phyloP scores from a whole-genome alignment of 2,113 vertebrate species.

The Sardina pilchardus region DNA sequence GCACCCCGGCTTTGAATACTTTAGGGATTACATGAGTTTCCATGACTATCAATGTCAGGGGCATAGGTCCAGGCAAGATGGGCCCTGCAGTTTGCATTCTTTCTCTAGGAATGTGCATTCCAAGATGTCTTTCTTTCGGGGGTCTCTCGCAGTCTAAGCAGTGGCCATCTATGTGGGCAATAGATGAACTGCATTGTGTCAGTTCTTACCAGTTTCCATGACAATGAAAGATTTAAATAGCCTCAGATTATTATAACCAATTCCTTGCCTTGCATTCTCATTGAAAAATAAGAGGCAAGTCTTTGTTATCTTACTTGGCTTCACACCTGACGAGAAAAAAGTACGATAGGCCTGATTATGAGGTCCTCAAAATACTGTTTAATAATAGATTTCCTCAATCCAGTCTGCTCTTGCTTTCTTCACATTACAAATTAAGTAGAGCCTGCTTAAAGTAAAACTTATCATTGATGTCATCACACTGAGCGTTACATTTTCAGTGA shows the following conservation, averaged over 20 bases:
- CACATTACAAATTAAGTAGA: too few relatives aligned
- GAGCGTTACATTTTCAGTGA: background rate
- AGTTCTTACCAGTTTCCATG: slow-evolving; percentile 5
- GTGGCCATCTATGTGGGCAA: slow-evolving; percentile 1
- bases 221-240: slow-evolving; percentile 13
- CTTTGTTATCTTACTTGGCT: background rate
- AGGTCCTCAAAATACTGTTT: background rate
- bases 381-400: background rate
- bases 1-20: background rate
- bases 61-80: background rate
- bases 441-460: too few relatives aligned
- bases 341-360: background rate
- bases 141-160: background rate
- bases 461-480: background rate
- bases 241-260: background rate
- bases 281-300: background rate
- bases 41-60: background rate
- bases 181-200: slow-evolving; percentile 4
- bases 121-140: background rate
- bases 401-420: background rate
- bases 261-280: background rate
- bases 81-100: slow-evolving; percentile 14
- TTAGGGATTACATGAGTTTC: background rate
- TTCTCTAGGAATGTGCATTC: slow-evolving; percentile 1
- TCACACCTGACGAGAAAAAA: background rate